Conservation (phyloP, 2,113 vertebrate genomes). For the Thomomys bottae region DNA sequence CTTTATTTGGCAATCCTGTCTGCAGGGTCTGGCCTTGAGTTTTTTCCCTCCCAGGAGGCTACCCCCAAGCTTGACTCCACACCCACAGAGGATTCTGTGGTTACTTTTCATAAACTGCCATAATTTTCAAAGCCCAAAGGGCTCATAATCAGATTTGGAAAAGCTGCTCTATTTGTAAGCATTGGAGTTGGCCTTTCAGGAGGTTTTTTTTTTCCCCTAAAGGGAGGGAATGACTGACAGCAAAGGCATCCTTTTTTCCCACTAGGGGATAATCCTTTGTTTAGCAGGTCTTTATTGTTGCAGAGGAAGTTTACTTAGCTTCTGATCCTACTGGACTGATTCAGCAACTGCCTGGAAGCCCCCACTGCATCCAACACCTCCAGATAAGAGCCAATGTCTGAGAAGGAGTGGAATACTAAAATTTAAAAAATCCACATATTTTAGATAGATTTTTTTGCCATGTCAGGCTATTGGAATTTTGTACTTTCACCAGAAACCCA, state of each 20-base stretch:
- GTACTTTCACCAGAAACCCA: not conserved
- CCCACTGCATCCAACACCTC: not conserved
- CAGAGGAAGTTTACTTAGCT: conserved; percentile 79
- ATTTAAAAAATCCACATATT: not conserved
- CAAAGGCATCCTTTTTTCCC: conserved; percentile 71
- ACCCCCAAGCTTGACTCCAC: not conserved
- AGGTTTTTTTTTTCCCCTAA: conserved; percentile 56
- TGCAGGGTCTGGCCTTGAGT: not conserved
- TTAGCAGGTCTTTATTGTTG: conserved; percentile 72
- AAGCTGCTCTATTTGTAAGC: conserved; percentile 75
- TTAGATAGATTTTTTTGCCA: not conserved
- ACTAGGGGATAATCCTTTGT: conserved; percentile 80
- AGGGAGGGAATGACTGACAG: conserved; percentile 78
- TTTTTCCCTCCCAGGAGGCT: not conserved
- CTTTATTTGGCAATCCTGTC: conserved; percentile 7
- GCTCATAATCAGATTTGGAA: conserved; percentile 79
- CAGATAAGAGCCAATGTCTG: not conserved
- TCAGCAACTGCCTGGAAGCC: conserved; percentile 6
- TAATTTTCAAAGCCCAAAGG: conserved; percentile 77
- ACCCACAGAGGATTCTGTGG: conserved; percentile 67
- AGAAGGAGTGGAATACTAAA: not conserved
- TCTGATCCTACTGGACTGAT: conserved; percentile 57
- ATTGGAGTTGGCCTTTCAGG: conserved; percentile 58
- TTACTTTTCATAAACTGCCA: conserved; percentile 71
- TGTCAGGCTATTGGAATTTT: not conserved